These are phyloP conservation scores for Hydropsyche betteni DNA, from an alignment of 2,888 invertebrate species.

Conservation along the genomic window DNA sequence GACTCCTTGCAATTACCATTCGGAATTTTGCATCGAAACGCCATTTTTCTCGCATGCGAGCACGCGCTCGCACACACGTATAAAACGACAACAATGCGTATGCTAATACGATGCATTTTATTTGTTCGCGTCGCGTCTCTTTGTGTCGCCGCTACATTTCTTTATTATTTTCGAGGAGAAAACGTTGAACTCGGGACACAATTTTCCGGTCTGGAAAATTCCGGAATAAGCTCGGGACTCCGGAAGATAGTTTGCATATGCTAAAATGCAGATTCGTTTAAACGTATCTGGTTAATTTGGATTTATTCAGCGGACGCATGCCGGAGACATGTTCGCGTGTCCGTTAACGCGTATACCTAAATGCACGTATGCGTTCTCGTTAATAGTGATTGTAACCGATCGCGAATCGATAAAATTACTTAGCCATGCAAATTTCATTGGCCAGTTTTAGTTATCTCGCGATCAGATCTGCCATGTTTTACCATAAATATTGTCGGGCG, in stretches of 20 bases:
- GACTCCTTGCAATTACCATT: slow-evolving; percentile 49
- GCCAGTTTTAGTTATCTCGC: slow-evolving; percentile 32
- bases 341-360: not conserved
- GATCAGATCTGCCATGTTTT: slow-evolving; percentile 41
- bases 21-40: slow-evolving; percentile 50
- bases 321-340: slow-evolving; percentile 13
- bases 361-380: slow-evolving; percentile 1
- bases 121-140: slow-evolving; percentile 9
- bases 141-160: slow-evolving; percentile 20
- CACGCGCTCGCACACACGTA: not conserved
- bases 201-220: slow-evolving; percentile 17
- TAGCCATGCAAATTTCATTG: slow-evolving; percentile 43
- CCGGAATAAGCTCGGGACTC: not conserved
- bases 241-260: no score
- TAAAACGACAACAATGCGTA: slow-evolving; percentile 28
- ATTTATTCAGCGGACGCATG: not conserved
- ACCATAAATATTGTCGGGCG: slow-evolving; percentile 38
- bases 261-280: no score
- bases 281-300: no score
- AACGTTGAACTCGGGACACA: slow-evolving; percentile 15
- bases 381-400: slow-evolving; percentile 36
- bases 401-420: slow-evolving; percentile 43
- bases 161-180: slow-evolving; percentile 1
- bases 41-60: slow-evolving; percentile 43
- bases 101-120: slow-evolving; percentile 11